A percentile compares a stretch with the other conserved stretches of the same genome.
Evolutionary conservation across 2,113 vertebrate species (phyloP).

Genomic region (Bufo gargarizans): DNA sequence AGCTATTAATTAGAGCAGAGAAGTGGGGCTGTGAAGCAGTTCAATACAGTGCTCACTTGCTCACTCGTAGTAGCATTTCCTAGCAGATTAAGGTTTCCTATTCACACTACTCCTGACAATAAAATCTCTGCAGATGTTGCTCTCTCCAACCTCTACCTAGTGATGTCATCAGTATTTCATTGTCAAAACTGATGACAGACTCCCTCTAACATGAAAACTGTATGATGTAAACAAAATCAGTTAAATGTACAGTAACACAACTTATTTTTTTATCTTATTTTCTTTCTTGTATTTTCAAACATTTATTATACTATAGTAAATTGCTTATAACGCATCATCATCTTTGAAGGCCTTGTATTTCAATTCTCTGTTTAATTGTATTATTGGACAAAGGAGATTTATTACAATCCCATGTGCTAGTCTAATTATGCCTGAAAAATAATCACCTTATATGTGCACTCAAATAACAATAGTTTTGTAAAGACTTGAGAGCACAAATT

Average conservation of each 20-base stretch:
- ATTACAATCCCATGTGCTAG: background rate
- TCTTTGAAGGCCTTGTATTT: background rate
- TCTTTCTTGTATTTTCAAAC: slow-evolving; percentile 5
- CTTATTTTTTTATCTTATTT: background rate
- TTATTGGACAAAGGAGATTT: slow-evolving; percentile 7
- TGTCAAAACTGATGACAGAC: too few species aligned
- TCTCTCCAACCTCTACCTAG: too few species aligned
- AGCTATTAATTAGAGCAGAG: too few species aligned
- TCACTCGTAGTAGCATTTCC: too few species aligned
- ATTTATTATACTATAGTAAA: background rate
- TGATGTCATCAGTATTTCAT: too few species aligned
- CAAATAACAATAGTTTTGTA: slow-evolving; percentile 1
- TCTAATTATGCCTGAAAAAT: background rate
- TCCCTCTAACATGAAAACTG: too few species aligned
- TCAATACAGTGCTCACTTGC: too few species aligned
- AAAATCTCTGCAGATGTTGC: too few species aligned
- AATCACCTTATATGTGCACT: background rate
- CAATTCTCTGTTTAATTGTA: slow-evolving; percentile 6
- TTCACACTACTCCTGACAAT: too few species aligned
- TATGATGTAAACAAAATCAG: too few species aligned
- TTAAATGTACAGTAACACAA: background rate
- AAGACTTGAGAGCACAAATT: background rate
- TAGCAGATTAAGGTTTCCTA: too few species aligned
- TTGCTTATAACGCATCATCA: background rate
- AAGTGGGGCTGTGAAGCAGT: too few species aligned